phyloP scores from a whole-genome alignment of 2,888 invertebrate species.

The Dasypolia templi region DNA sequence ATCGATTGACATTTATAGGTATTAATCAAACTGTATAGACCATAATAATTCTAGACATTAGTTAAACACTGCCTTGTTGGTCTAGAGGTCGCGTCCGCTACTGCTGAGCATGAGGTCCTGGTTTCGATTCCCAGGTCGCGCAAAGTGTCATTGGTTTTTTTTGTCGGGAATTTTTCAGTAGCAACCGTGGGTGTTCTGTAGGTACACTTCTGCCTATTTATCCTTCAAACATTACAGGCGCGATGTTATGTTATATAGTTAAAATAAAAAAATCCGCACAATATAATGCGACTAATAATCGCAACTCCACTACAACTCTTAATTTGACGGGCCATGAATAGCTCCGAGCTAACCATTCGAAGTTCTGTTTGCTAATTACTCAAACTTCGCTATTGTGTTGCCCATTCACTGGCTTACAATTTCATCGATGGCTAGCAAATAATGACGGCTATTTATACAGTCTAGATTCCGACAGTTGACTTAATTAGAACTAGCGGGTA shows the following conservation, averaged over 20 bases:
- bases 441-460: constrained; percentile 30
- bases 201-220: too few species aligned
- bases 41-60: not conserved
- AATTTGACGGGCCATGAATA: constrained; percentile 30
- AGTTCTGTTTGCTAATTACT: constrained; percentile 73
- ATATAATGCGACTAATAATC: constrained; percentile 25
- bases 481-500: constrained; percentile 45
- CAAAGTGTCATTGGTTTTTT: too few species aligned
- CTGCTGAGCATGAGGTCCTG: too few species aligned
- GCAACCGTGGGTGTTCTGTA: too few species aligned
- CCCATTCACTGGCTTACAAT: constrained; percentile 61
- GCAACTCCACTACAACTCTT: constrained; percentile 14
- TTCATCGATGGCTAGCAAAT: constrained; percentile 58
- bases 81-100: too few species aligned
- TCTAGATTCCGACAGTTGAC: constrained; percentile 40
- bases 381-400: constrained; percentile 66
- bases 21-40: not conserved
- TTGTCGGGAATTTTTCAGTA: too few species aligned
- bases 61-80: not conserved
- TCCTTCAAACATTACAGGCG: too few species aligned
- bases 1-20: too few species aligned
- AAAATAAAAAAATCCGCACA: not conserved
- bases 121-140: too few species aligned
- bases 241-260: not conserved
- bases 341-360: constrained; percentile 43